Percentiles rank a stretch among this genome's conserved stretches.
Conservation (phyloP, 2,797 vertebrate genomes). For the Sphenopsis melanotis region DNA sequence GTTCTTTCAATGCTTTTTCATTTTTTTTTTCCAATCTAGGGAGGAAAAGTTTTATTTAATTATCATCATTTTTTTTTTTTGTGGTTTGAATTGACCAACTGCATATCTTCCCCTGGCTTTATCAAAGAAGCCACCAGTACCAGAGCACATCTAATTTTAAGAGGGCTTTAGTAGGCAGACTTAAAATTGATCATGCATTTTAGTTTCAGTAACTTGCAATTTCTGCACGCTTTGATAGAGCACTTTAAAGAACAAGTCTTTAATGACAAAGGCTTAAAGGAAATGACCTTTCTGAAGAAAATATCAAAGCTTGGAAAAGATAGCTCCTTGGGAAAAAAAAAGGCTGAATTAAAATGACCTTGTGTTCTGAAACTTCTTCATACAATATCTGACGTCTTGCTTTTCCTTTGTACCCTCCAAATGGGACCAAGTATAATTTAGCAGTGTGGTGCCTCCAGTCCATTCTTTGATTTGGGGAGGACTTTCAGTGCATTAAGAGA, state of each 20-base stretch:
- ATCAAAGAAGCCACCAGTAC: conserved; percentile 67
- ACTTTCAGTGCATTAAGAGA: background rate
- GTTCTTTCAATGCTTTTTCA: background rate
- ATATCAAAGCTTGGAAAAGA: conserved; percentile 76
- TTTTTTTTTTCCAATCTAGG: background rate
- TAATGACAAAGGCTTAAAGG: conserved; percentile 79
- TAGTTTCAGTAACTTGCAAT: conserved; percentile 79
- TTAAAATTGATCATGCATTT: conserved; percentile 75
- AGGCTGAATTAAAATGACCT: conserved; percentile 75
- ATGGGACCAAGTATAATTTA: background rate
- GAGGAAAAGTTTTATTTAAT: conserved; percentile 67
- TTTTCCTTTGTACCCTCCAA: conserved; percentile 53
- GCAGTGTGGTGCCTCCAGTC: conserved; percentile 34
- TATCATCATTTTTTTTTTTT: background rate
- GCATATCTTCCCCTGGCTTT: conserved; percentile 24
- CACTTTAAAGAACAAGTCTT: conserved; percentile 77
- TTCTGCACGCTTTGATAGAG: conserved; percentile 76
- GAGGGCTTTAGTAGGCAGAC: conserved; percentile 67
- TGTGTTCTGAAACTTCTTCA: conserved; percentile 72
- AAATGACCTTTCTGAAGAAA: conserved; percentile 76
- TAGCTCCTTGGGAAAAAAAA: conserved; percentile 62
- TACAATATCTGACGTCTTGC: conserved; percentile 62
- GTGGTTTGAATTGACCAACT: conserved; percentile 56
- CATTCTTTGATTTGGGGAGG: conserved; percentile 15
- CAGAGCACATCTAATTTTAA: conserved; percentile 71